Evolutionary conservation across 2,888 invertebrate species (phyloP).

Genomic region (Xestia sexstrigata): DNA sequence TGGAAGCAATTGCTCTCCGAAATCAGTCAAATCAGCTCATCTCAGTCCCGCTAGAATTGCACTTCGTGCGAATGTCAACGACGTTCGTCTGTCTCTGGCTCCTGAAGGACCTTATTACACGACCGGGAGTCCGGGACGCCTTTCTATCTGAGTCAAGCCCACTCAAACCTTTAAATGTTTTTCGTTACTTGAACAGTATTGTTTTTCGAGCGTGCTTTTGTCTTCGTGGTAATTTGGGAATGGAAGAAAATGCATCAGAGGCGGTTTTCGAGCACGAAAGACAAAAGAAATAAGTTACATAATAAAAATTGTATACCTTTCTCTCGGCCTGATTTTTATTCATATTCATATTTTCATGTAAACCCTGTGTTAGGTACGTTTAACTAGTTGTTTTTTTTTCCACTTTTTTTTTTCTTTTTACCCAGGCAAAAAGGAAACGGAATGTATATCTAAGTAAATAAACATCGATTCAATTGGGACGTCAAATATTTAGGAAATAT

Average conservation of each 20-base stretch:
- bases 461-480: background rate
- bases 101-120: slow-evolving; percentile 57
- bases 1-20: slow-evolving; percentile 40
- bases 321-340: background rate
- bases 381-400: background rate
- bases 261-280: slow-evolving; percentile 18
- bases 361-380: background rate
- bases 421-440: background rate
- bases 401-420: background rate
- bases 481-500: background rate
- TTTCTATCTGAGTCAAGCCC: slow-evolving; percentile 56
- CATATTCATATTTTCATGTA: background rate
- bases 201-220: slow-evolving; percentile 30
- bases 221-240: slow-evolving; percentile 39
- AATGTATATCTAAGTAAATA: background rate
- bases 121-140: slow-evolving; percentile 22
- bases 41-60: slow-evolving; percentile 48
- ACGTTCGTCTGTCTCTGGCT: slow-evolving; percentile 57
- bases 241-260: slow-evolving; percentile 27
- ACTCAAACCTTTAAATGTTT: slow-evolving; percentile 59
- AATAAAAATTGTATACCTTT: background rate
- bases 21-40: slow-evolving; percentile 57
- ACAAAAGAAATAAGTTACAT: slow-evolving; percentile 24
- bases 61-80: slow-evolving; percentile 62
- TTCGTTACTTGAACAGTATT: slow-evolving; percentile 48